phyloP scores from a whole-genome alignment of 2,113 vertebrate species.

The Amblyornis subalaris region DNA sequence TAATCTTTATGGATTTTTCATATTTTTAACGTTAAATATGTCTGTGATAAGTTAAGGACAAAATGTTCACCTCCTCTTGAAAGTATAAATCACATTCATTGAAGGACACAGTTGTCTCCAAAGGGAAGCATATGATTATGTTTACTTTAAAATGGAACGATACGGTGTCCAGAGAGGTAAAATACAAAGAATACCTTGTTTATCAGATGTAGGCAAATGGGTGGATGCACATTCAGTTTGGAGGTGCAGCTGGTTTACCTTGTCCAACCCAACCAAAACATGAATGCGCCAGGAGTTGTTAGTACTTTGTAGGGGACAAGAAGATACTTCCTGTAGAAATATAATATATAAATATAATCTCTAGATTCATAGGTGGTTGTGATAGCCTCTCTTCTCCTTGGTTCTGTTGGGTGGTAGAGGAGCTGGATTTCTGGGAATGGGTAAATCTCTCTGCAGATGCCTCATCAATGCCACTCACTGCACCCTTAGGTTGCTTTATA shows the following conservation, averaged over 20 bases:
- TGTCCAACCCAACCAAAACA: background rate
- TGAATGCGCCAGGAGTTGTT: background rate
- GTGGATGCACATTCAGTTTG: background rate
- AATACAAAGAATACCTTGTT: background rate
- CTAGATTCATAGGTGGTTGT: background rate
- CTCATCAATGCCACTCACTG: background rate
- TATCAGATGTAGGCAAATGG: background rate
- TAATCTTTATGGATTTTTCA: constrained; percentile 27
- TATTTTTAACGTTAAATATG: background rate
- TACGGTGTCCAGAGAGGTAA: background rate
- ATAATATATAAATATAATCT: background rate
- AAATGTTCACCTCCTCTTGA: background rate
- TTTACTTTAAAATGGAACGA: background rate
- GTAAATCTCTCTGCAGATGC: background rate
- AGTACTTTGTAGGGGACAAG: background rate
- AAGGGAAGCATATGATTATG: background rate
- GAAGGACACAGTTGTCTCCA: background rate
- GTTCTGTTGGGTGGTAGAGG: background rate
- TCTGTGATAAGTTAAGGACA: background rate
- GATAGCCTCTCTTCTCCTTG: background rate
- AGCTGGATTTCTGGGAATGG: background rate
- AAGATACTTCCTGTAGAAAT: background rate
- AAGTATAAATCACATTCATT: background rate
- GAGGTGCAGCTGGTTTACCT: background rate
- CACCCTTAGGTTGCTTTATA: background rate